A percentile compares a stretch with the other conserved stretches of the same genome.
Evolutionary conservation across 2,113 vertebrate genomes (phyloP).

Genomic region (Periophthalmus modestus): DNA sequence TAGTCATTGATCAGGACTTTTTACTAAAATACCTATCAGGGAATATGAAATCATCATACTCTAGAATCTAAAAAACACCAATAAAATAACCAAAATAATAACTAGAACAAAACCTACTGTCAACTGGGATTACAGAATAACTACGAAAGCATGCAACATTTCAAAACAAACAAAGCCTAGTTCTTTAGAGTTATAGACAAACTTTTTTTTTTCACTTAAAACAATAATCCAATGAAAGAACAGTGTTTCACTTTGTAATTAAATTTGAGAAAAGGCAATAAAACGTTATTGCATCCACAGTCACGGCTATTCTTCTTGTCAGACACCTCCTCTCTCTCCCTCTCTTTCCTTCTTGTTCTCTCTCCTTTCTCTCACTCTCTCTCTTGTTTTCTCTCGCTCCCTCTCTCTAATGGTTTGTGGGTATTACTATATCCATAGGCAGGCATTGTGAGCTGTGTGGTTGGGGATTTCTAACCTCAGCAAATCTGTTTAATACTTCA

Average conservation of each 20-base stretch:
- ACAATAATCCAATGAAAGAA: conserved; percentile 36
- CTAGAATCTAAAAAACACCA: no score
- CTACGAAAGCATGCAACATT: not conserved
- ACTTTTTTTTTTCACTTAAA: conserved; percentile 20
- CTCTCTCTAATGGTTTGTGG: no score
- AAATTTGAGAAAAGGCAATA: conserved; percentile 48
- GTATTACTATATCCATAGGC: no score
- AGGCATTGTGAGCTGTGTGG: no score
- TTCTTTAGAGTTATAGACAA: conserved; percentile 8
- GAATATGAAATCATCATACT: no score
- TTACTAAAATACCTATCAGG: no score
- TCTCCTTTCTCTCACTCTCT: conserved; percentile 32
- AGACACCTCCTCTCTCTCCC: not conserved
- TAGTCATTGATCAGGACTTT: no score
- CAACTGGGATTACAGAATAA: no score
- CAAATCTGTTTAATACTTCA: not conserved
- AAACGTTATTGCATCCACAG: conserved; percentile 42
- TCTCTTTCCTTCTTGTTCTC: conserved; percentile 9
- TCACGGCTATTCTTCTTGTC: conserved; percentile 37
- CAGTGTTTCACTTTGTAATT: conserved; percentile 39
- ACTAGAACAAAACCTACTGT: no score
- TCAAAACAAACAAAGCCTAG: not conserved
- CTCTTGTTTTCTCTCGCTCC: not conserved
- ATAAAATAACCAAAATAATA: no score
- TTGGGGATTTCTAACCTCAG: not conserved